Percentiles rank a stretch among this genome's conserved stretches.
These are phyloP conservation scores for Ophion ventricosus DNA, from an alignment of 2,888 invertebrate species.

Conservation along the genomic window DNA sequence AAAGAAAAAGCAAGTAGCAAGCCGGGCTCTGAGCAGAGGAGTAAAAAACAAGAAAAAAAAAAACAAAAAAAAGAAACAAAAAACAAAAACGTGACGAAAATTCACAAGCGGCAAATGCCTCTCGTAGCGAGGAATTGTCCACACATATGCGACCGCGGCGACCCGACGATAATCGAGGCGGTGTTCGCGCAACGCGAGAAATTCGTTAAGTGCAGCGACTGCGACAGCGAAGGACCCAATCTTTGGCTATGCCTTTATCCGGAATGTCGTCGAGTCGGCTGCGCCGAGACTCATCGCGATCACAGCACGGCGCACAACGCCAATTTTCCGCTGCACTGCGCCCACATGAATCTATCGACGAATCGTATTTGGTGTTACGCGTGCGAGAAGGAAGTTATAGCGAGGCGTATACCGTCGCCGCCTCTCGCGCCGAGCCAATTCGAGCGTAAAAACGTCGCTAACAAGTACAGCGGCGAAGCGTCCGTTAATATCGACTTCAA, in stretches of 20 bases:
- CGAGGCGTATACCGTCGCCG: constrained; percentile 74
- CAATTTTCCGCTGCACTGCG: constrained; percentile 88
- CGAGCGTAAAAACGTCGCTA: constrained; percentile 72
- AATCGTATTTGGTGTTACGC: constrained; percentile 95
- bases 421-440: constrained; percentile 75
- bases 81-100: not conserved
- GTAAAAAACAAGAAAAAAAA: constrained; percentile 1
- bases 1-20: no score
- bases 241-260: constrained; percentile 94
- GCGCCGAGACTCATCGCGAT: constrained; percentile 92
- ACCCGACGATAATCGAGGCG: constrained; percentile 77
- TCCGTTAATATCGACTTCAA: constrained; percentile 72
- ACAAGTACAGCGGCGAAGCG: constrained; percentile 76
- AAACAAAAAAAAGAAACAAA: constrained; percentile 34
- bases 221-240: constrained; percentile 90
- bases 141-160: constrained; percentile 77
- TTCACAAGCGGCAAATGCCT: constrained; percentile 75
- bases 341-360: constrained; percentile 94
- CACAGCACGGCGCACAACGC: constrained; percentile 93
- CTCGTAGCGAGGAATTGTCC: constrained; percentile 79
- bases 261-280: constrained; percentile 92
- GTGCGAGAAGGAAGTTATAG: constrained; percentile 91
- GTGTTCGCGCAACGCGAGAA: constrained; percentile 76
- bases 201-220: constrained; percentile 87
- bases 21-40: no score